Conservation (phyloP, 2,797 vertebrate genomes). For the Characodon lateralis region DNA sequence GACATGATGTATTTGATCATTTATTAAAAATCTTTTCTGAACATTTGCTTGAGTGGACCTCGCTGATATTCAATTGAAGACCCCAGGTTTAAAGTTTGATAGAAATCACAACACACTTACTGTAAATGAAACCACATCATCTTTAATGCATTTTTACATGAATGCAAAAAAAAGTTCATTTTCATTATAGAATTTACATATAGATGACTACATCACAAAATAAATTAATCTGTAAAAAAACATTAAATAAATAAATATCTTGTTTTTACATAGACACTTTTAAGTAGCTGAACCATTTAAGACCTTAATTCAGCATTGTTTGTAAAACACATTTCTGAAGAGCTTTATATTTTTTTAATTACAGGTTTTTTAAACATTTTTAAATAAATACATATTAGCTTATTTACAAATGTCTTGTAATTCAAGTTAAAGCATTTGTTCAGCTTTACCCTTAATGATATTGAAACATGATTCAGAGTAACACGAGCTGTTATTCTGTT, state of each 20-base stretch:
- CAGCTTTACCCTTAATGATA: not conserved
- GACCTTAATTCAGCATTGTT: slow-evolving; percentile 27
- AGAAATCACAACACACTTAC: slow-evolving; percentile 39
- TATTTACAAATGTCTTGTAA: slow-evolving; percentile 52
- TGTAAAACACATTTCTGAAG: slow-evolving; percentile 6
- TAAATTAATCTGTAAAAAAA: slow-evolving; percentile 70
- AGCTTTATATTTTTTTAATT: slow-evolving; percentile 23
- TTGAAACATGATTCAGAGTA: slow-evolving; percentile 1
- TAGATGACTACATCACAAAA: slow-evolving; percentile 56
- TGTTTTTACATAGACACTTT: slow-evolving; percentile 76
- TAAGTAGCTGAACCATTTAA: slow-evolving; percentile 19
- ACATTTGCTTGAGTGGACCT: too few relatives aligned
- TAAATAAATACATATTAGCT: slow-evolving; percentile 52
- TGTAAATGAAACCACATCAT: not conserved
- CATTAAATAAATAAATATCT: slow-evolving; percentile 86
- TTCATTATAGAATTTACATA: slow-evolving; percentile 60
- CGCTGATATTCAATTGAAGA: too few relatives aligned
- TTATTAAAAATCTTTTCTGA: not conserved
- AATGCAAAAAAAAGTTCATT: slow-evolving; percentile 11
- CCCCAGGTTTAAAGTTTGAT: slow-evolving; percentile 30
- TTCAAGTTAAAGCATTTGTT: slow-evolving; percentile 2
- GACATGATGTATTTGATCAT: not conserved
- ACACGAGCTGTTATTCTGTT: slow-evolving; percentile 6
- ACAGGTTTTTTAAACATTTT: slow-evolving; percentile 8
- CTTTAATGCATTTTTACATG: not conserved